Base-by-base conservation (phyloP, 2,113 vertebrate species). In the Synodontis membranacea region DNA sequence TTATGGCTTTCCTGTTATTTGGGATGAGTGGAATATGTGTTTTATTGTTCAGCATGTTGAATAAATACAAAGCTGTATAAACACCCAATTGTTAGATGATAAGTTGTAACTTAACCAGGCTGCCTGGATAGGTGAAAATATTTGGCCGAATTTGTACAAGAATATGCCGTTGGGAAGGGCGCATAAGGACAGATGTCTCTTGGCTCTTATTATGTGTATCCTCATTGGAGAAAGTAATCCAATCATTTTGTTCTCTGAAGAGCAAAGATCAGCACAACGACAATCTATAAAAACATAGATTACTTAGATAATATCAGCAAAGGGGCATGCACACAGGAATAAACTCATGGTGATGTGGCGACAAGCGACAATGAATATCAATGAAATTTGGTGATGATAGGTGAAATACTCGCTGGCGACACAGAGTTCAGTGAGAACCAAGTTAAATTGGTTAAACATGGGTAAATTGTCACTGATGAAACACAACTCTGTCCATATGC, bases 1-100 rank as follows among this genome's bases (percentile, higher is more conserved):
- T 54, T 39, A 42, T 6, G 42, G 42, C 54, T 81, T 86, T 86
- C 85, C 85, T 86, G 85, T 82, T 82, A 60, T 74, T 82, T 1
- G 2, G 37, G n/a, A 39, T 66, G 3, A 66, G 72, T 66, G 42
- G n/a, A 64, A 42, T n/a, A 52, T 7, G 6, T 31, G 31, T 37
- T 78, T 58, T 46, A 60, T 19, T 64, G 50, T 68, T 66, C 31
- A 25, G 46, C 5, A 52, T 50, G 11, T 15, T 66, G 31, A 54
- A 37, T 60, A 42, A 56, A 31, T 19, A 50, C 12, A 54, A 64
- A 68, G 52, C 34, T 84, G 68, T 44, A 84, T 62, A 81, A 62
- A 60, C 79, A 39, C 54, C 15, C 25, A 62, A 62, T 44, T 15
- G 5, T 62, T 28, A 81, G 23, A 0, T 48, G 58, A 19, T 44